Percentiles rank a stretch among this genome's conserved stretches.
Evolutionary conservation across 2,888 invertebrate genomes (phyloP).

Genomic region (Amblyteles armatorius): DNA sequence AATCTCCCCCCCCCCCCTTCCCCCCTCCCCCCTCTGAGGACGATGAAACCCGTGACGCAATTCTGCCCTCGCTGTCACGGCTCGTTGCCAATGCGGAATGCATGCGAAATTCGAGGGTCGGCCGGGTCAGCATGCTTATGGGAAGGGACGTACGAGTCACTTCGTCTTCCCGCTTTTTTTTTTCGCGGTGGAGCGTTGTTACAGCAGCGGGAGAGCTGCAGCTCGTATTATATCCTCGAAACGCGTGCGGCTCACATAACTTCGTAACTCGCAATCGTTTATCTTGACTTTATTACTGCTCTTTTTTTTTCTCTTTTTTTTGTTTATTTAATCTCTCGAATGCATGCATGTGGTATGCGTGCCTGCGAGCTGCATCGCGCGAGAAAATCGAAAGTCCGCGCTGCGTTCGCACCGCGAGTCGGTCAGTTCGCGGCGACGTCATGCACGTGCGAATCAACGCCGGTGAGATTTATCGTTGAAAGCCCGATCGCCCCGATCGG

Average conservation of each 20-base stretch:
- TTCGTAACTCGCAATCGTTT: slow-evolving; percentile 56
- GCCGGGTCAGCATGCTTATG: slow-evolving; percentile 45
- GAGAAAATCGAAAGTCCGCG: slow-evolving; percentile 56
- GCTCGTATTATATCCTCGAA: neutral
- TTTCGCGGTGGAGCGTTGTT: slow-evolving; percentile 12
- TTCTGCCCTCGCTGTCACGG: slow-evolving; percentile 5
- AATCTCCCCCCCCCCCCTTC: neutral
- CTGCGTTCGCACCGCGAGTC: slow-evolving; percentile 31
- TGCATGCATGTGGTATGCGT: neutral
- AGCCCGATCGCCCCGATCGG: too few species aligned
- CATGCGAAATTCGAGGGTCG: slow-evolving; percentile 56
- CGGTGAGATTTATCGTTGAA: slow-evolving; percentile 43
- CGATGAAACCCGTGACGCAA: slow-evolving; percentile 48
- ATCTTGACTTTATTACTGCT: slow-evolving; percentile 27
- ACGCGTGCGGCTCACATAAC: slow-evolving; percentile 39
- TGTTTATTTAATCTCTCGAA: neutral
- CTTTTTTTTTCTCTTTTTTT: slow-evolving; percentile 1
- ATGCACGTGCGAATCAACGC: slow-evolving; percentile 52
- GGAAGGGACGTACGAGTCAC: slow-evolving; percentile 7
- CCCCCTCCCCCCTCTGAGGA: neutral
- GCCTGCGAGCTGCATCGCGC: slow-evolving; percentile 16
- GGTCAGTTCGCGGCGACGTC: slow-evolving; percentile 53
- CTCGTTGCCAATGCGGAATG: slow-evolving; percentile 48
- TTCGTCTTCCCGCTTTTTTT: neutral
- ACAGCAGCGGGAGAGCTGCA: slow-evolving; percentile 20